Evolutionary conservation across 2,113 vertebrate genomes (phyloP).

Genomic region (Megatriorchis doriae): DNA sequence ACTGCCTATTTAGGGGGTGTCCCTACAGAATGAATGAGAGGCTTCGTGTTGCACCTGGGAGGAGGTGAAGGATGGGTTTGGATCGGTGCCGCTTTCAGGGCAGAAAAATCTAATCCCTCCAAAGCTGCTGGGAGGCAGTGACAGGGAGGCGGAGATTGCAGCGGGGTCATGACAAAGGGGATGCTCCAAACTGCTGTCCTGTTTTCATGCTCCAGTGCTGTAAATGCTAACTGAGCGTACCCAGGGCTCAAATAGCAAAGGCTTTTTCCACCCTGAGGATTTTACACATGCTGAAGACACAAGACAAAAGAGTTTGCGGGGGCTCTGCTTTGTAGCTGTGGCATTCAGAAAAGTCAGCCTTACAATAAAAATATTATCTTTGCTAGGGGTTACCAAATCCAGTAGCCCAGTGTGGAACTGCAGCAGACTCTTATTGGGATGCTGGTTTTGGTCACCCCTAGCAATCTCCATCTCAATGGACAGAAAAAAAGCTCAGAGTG

Average conservation of each 20-base stretch:
- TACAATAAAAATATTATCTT: background rate
- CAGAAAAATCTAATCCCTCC: background rate
- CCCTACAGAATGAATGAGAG: background rate
- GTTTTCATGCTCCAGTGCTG: background rate
- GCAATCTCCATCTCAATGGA: background rate
- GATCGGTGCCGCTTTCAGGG: background rate
- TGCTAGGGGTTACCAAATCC: background rate
- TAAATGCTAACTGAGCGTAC: background rate
- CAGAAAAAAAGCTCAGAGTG: background rate
- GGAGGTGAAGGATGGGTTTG: background rate
- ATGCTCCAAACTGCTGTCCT: background rate
- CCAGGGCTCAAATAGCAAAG: background rate
- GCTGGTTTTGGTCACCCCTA: background rate
- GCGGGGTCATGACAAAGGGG: background rate
- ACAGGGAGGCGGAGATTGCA: background rate
- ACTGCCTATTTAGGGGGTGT: background rate
- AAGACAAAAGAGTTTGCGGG: background rate
- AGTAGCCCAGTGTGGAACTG: background rate
- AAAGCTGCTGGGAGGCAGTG: background rate
- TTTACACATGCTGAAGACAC: background rate
- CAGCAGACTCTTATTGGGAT: background rate
- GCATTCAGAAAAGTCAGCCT: background rate
- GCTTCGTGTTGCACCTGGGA: rapidly evolving
- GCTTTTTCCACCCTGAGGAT: background rate
- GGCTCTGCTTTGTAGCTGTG: background rate